Conservation (phyloP, 2,797 vertebrate genomes). For the Emydoidea blandingii region DNA sequence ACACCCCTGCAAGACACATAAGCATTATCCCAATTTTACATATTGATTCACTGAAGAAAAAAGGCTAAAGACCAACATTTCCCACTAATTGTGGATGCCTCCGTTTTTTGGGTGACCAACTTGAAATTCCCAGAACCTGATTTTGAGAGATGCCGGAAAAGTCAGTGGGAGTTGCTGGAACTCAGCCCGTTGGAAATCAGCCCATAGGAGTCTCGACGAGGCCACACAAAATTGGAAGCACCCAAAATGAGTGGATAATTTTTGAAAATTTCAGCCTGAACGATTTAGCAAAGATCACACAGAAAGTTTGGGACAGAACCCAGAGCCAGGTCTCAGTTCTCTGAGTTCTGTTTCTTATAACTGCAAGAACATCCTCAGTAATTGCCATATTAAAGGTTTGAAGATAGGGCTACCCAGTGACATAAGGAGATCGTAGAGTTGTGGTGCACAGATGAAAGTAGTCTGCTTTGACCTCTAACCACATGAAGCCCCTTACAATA, state of each 20-base stretch:
- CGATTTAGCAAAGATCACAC: constrained; percentile 53
- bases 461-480: constrained; percentile 77
- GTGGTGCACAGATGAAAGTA: constrained; percentile 78
- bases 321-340: constrained; percentile 72
- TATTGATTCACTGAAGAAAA: neutral
- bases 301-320: constrained; percentile 61
- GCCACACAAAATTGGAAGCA: constrained; percentile 33
- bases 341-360: constrained; percentile 62
- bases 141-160: neutral
- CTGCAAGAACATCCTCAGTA: constrained; percentile 77
- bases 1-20: neutral
- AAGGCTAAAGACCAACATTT: constrained; percentile 6
- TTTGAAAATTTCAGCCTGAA: constrained; percentile 52
- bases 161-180: neutral
- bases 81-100: neutral
- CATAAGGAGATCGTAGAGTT: constrained; percentile 74
- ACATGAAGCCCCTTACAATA: constrained; percentile 78
- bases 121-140: neutral
- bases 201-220: neutral
- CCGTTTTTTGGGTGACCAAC: neutral
- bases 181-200: constrained; percentile 7
- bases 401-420: constrained; percentile 77
- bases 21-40: neutral
- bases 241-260: constrained; percentile 22
- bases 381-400: constrained; percentile 77